Evolutionary conservation across 2,113 vertebrate genomes (phyloP).

Genomic region (Pygathrix nemaeus): DNA sequence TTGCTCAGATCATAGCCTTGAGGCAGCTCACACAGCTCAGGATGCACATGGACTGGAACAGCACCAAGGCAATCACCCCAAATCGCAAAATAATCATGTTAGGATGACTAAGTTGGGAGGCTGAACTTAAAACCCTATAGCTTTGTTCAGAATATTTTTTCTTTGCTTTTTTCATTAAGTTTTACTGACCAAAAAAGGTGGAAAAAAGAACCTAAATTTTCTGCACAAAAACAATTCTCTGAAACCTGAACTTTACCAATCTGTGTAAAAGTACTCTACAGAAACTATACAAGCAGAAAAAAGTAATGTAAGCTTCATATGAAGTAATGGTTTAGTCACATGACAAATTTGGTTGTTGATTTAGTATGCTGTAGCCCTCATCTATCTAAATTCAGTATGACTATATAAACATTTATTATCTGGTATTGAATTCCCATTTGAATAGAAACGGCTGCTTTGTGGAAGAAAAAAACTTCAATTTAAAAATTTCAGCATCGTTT

Average conservation of each 20-base stretch:
- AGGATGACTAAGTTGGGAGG: neutral
- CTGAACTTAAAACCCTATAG: constrained; percentile 25
- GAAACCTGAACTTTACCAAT: constrained; percentile 44
- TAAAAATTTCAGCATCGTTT: constrained; percentile 20
- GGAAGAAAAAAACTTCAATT: constrained; percentile 8
- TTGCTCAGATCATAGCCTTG: constrained; percentile 8
- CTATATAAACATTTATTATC: constrained; percentile 29
- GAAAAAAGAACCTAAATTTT: neutral
- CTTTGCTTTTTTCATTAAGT: neutral
- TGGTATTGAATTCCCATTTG: constrained; percentile 31
- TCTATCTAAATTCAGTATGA: constrained; percentile 37
- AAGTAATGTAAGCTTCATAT: constrained; percentile 31
- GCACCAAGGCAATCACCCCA: neutral
- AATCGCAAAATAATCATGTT: neutral
- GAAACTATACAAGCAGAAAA: constrained; percentile 45
- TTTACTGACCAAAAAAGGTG: constrained; percentile 37
- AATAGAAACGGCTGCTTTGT: constrained; percentile 43
- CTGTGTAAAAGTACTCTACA: constrained; percentile 40
- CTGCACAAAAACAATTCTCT: constrained; percentile 43
- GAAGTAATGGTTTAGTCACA: constrained; percentile 36
- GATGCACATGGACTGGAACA: neutral
- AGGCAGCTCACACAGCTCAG: constrained; percentile 39
- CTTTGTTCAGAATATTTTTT: constrained; percentile 30
- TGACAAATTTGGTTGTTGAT: constrained; percentile 15
- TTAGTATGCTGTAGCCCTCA: constrained; percentile 25